phyloP scores from a whole-genome alignment of 2,113 vertebrate genomes.

The Pollimyrus isidori region DNA sequence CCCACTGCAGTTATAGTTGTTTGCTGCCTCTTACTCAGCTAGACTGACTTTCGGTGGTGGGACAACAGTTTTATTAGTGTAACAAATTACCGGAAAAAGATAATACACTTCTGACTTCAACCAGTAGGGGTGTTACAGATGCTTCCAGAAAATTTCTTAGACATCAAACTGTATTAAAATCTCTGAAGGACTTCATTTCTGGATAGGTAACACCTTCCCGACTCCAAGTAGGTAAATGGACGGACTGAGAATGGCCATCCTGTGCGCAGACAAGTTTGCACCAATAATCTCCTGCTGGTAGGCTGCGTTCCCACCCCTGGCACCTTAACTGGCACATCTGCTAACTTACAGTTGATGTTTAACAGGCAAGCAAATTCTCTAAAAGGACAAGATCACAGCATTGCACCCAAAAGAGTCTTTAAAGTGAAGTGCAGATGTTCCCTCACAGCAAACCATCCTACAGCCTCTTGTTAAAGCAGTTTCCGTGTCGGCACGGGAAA shows the following conservation, averaged over 20 bases:
- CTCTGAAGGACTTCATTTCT: not conserved
- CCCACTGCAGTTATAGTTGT: not conserved
- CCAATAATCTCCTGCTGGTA: not conserved
- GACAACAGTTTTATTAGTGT: not conserved
- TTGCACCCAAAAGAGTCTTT: not conserved
- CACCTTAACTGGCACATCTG: not conserved
- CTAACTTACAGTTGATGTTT: not conserved
- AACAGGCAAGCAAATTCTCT: not conserved
- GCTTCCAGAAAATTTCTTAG: not conserved
- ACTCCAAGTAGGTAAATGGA: not conserved
- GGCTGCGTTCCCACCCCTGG: not conserved
- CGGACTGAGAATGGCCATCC: not conserved
- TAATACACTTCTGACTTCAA: not conserved
- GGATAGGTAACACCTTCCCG: not conserved
- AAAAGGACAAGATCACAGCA: not conserved
- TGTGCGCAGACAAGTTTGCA: not conserved
- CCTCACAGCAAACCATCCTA: not conserved
- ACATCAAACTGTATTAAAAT: not conserved
- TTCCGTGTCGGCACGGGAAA: not conserved
- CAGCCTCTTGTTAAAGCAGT: not conserved
- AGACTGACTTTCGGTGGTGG: not conserved
- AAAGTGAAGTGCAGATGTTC: not conserved
- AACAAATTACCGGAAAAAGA: not conserved
- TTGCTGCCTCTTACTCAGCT: not conserved
- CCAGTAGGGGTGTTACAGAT: not conserved